Evolutionary conservation across 2,888 invertebrate species (phyloP).

Genomic region (Drosophila aldrichi): DNA sequence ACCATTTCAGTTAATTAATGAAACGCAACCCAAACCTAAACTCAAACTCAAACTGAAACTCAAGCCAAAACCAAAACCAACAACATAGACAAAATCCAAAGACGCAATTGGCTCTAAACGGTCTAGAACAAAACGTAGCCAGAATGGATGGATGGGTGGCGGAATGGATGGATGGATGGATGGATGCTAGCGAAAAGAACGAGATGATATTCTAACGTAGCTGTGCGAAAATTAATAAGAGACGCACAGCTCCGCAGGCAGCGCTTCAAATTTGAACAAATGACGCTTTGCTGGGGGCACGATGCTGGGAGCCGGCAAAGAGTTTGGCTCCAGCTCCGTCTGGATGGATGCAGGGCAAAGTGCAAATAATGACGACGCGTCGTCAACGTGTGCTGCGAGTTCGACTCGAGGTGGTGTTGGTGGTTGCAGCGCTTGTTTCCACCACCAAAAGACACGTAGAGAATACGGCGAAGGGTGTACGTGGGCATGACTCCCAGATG

Average conservation of each 20-base stretch:
- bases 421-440: constrained; percentile 72
- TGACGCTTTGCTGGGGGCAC: constrained; percentile 36
- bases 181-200: neutral
- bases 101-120: constrained; percentile 74
- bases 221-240: constrained; percentile 76
- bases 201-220: constrained; percentile 21
- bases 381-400: constrained; percentile 36
- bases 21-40: constrained; percentile 65
- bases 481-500: constrained; percentile 52
- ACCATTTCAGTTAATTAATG: constrained; percentile 83
- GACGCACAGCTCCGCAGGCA: constrained; percentile 58
- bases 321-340: constrained; percentile 51
- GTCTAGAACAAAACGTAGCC: constrained; percentile 40
- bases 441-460: constrained; percentile 59
- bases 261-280: constrained; percentile 63
- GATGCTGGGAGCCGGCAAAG: constrained; percentile 48
- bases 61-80: constrained; percentile 49
- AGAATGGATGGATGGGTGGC: neutral
- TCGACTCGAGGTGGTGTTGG: constrained; percentile 37
- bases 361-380: constrained; percentile 72
- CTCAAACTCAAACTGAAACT: constrained; percentile 19
- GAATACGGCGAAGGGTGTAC: constrained; percentile 10
- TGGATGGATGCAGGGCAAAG: constrained; percentile 63
- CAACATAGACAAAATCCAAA: constrained; percentile 46
- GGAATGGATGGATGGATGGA: neutral